Evolutionary conservation across 53 echinoderm and acorn worm species (phyloP).

Genomic region (Arbacia lixula): DNA sequence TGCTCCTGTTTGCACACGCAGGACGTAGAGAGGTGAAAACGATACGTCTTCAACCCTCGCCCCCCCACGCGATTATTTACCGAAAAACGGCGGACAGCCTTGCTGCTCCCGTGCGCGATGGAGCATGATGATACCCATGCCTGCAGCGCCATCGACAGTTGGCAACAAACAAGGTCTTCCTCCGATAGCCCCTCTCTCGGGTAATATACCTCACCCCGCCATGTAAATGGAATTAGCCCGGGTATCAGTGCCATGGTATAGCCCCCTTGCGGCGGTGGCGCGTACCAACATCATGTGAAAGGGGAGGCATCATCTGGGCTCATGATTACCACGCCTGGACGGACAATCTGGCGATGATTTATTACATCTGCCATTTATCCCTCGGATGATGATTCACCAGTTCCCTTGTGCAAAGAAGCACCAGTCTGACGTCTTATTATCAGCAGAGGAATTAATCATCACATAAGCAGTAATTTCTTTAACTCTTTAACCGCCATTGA

Average conservation of each 20-base stretch:
- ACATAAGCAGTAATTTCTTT: too few relatives aligned
- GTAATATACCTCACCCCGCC: conserved; percentile 16
- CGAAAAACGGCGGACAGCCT: too few relatives aligned
- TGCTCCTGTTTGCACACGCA: conserved; percentile 38
- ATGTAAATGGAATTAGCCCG: conserved; percentile 38
- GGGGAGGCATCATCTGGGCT: too few relatives aligned
- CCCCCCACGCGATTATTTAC: conserved; percentile 41
- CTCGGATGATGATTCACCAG: too few relatives aligned
- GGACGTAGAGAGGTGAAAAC: conserved; percentile 36
- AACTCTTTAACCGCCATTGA: too few relatives aligned
- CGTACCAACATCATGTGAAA: too few relatives aligned
- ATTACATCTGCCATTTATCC: too few relatives aligned
- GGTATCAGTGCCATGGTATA: conserved; percentile 28
- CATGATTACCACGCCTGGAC: too few relatives aligned
- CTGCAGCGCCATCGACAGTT: conserved; percentile 20
- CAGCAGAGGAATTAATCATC: too few relatives aligned
- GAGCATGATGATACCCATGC: conserved; percentile 18
- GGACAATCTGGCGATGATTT: too few relatives aligned
- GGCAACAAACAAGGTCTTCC: background rate
- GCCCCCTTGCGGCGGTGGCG: conserved; percentile 24
- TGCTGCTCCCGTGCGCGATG: conserved; percentile 6
- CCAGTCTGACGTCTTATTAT: too few relatives aligned
- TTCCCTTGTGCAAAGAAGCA: too few relatives aligned
- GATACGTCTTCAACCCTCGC: conserved; percentile 40
- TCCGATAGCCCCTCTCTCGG: conserved; percentile 28